phyloP scores from a whole-genome alignment of 2,797 vertebrate genomes.

The Parauchenoglanis punctatus region DNA sequence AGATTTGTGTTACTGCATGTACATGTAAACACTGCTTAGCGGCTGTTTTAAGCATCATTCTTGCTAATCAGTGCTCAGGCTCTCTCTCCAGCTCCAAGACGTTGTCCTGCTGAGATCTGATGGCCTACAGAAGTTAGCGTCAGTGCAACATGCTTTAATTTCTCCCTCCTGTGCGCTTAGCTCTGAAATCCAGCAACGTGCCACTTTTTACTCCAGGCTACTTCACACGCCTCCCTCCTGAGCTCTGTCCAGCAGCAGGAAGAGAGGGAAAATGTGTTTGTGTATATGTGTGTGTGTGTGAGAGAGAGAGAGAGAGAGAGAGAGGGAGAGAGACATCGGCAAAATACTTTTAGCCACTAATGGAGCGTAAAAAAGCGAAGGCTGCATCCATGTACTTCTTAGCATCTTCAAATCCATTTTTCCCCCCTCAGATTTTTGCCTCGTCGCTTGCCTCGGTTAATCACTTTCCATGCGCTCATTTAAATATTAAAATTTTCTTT shows the following conservation, averaged over 20 bases:
- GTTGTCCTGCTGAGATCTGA: neutral
- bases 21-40: conserved; percentile 29
- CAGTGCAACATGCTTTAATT: conserved; percentile 51
- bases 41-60: conserved; percentile 38
- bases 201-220: conserved; percentile 54
- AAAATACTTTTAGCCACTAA: conserved; percentile 65
- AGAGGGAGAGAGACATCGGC: conserved; percentile 15
- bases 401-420: conserved; percentile 74
- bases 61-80: conserved; percentile 37
- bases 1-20: neutral
- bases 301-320: conserved; percentile 37
- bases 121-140: conserved; percentile 42
- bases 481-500: conserved; percentile 99
- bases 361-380: conserved; percentile 65
- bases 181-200: conserved; percentile 57
- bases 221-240: conserved; percentile 63
- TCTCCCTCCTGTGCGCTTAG: conserved; percentile 50
- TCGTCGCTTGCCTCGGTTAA: conserved; percentile 85
- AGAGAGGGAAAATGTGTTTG: neutral
- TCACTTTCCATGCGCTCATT: conserved; percentile 99
- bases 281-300: neutral
- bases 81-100: neutral
- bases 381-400: conserved; percentile 70
- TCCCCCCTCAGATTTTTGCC: conserved; percentile 65
- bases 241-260: conserved; percentile 62